Conservation (phyloP, 2,113 vertebrate genomes). For the Pangasianodon gigas region DNA sequence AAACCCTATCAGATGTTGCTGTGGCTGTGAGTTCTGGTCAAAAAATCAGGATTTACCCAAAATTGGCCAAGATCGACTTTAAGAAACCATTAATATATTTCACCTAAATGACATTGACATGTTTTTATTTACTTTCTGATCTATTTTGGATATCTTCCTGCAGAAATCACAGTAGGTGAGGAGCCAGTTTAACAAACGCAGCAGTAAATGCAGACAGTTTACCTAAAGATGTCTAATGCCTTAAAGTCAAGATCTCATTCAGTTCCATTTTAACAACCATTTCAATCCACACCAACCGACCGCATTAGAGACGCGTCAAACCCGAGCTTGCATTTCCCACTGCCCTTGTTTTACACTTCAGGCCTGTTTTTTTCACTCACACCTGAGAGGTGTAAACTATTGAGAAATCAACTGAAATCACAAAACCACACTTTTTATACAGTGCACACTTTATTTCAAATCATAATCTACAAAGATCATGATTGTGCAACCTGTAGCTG, state of each 20-base stretch:
- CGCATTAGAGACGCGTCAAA: not conserved
- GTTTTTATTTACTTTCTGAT: not conserved
- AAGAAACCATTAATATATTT: not conserved
- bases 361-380: not conserved
- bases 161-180: not conserved
- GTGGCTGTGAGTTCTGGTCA: not conserved
- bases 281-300: not conserved
- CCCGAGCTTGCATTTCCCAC: not conserved
- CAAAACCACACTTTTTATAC: not conserved
- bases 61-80: not conserved
- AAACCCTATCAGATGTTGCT: not conserved
- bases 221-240: not conserved
- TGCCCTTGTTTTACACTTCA: not conserved
- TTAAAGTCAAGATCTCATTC: not conserved
- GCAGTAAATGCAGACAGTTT: not conserved
- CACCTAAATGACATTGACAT: not conserved
- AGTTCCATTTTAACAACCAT: not conserved
- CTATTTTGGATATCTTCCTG: not conserved
- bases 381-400: not conserved
- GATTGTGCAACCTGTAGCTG: not conserved
- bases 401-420: not conserved
- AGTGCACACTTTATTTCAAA: not conserved
- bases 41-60: not conserved
- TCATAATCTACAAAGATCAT: not conserved
- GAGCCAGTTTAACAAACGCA: not conserved